Conservation (phyloP, 2,888 invertebrate genomes). For the Poecilobothrus nobilitatus region DNA sequence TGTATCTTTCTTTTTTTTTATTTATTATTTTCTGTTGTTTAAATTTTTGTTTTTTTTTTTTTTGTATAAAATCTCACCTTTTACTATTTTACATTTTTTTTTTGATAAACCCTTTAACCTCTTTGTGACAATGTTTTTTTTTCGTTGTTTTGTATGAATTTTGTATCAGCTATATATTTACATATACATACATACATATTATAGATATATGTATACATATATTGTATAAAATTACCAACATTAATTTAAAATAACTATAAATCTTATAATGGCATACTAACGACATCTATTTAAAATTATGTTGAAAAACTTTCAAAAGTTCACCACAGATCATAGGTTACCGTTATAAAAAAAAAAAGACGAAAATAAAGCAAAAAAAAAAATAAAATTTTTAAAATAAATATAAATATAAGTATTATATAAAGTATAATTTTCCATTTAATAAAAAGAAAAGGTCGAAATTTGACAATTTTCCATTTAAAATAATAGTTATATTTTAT, state of each 20-base stretch:
- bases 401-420: too few relatives aligned
- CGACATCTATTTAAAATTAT: slow-evolving; percentile 4
- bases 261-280: neutral
- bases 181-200: neutral
- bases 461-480: too few relatives aligned
- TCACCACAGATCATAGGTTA: slow-evolving; percentile 4
- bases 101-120: neutral
- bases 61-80: neutral
- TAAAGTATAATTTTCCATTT: too few relatives aligned
- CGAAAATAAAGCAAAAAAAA: too few relatives aligned
- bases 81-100: neutral
- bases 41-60: too few relatives aligned
- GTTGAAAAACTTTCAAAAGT: neutral
- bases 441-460: too few relatives aligned
- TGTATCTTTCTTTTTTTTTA: neutral
- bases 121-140: neutral
- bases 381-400: too few relatives aligned
- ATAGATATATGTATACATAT: neutral
- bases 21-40: too few relatives aligned
- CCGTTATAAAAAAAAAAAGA: neutral
- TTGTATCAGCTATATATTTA: neutral
- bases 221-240: neutral
- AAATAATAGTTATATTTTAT: too few relatives aligned
- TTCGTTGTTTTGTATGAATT: neutral
- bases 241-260: slow-evolving; percentile 6